Conservation (phyloP, 2,888 invertebrate species). For the Sepioteuthis lessoniana region DNA sequence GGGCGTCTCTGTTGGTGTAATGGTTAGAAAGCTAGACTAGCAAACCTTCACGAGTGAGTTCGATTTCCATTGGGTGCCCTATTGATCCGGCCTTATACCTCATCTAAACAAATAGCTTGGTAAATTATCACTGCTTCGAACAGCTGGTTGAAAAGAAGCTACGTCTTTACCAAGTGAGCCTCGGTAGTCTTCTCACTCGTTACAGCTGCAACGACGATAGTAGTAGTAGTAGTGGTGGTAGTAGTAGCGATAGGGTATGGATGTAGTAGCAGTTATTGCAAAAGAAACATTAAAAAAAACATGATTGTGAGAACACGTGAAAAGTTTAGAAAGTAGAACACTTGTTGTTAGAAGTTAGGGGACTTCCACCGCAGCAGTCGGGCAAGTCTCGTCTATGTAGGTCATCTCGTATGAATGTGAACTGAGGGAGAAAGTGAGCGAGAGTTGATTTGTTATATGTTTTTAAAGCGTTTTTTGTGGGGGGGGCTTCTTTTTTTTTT, state of each 20-base stretch:
- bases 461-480: background rate
- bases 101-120: too few species aligned
- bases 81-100: too few species aligned
- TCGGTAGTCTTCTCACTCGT: background rate
- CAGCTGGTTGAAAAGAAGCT: background rate
- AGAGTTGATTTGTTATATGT: background rate
- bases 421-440: background rate
- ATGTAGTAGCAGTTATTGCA: background rate
- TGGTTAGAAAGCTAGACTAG: too few species aligned
- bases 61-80: too few species aligned
- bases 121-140: background rate
- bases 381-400: background rate
- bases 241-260: background rate
- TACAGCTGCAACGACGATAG: background rate
- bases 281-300: background rate
- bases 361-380: background rate
- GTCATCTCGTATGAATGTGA: background rate
- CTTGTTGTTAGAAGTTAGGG: background rate
- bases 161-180: background rate
- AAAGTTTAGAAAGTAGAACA: background rate
- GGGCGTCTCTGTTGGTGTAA: too few species aligned
- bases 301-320: background rate
- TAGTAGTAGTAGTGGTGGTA: background rate
- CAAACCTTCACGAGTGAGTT: too few species aligned
- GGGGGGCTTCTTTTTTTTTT: too few species aligned